A percentile compares a stretch with the other conserved stretches of the same genome.
Conservation (phyloP, 2,113 vertebrate species). For the Strix aluco region DNA sequence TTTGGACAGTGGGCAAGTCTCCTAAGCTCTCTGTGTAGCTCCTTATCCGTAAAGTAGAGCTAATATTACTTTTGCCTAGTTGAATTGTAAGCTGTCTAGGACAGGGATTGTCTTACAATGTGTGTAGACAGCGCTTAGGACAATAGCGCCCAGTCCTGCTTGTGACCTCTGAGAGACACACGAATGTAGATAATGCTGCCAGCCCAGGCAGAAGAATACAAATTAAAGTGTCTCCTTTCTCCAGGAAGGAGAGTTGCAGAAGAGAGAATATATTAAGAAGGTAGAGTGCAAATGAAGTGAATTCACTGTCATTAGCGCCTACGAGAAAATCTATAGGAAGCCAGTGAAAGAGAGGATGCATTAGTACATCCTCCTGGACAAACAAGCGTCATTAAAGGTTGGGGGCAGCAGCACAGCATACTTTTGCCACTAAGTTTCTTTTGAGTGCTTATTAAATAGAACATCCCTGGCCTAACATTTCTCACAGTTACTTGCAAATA, state of each 20-base stretch:
- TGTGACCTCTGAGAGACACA: neutral
- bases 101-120: slow-evolving; percentile 34
- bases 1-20: neutral
- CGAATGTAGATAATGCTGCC: neutral
- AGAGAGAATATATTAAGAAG: neutral
- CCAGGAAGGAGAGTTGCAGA: neutral
- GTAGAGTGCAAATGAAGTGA: neutral
- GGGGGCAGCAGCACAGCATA: neutral
- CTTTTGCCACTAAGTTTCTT: neutral
- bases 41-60: neutral
- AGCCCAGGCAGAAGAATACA: slow-evolving; percentile 4
- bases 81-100: slow-evolving; percentile 4
- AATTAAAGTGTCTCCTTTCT: slow-evolving; percentile 17
- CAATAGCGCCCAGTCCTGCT: neutral
- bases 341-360: neutral
- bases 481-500: neutral
- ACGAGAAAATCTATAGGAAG: neutral
- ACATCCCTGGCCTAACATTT: neutral
- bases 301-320: neutral
- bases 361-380: neutral
- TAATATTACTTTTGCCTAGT: neutral
- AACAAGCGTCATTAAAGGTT: neutral
- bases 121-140: slow-evolving; percentile 4
- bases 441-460: neutral
- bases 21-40: neutral